Evolutionary conservation across 23 tunicate species (phyloP).

Genomic region (Trididemnum nubilum): DNA sequence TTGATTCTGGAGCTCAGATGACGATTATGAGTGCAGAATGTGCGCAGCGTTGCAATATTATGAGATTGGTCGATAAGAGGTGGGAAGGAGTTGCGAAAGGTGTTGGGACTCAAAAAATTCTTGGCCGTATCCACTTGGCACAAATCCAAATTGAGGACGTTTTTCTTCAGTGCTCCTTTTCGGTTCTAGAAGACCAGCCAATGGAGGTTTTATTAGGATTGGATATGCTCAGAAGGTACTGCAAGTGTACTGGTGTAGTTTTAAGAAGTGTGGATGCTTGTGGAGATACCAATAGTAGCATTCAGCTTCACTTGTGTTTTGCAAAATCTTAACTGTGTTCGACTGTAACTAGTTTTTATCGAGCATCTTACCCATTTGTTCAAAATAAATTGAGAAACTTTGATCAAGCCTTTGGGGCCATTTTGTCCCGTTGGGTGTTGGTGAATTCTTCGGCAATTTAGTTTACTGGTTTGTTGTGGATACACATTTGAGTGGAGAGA

Average conservation of each 20-base stretch:
- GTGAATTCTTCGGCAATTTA: too few species aligned
- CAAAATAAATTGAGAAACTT: too few species aligned
- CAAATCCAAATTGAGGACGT: slow-evolving; percentile 94
- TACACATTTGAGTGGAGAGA: too few species aligned
- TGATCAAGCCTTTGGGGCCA: too few species aligned
- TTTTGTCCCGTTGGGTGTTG: too few species aligned
- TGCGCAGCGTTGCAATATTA: slow-evolving; percentile 86
- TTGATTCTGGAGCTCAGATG: slow-evolving; percentile 99
- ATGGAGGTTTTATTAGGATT: slow-evolving; percentile 79
- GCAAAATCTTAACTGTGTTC: too few species aligned
- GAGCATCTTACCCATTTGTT: too few species aligned
- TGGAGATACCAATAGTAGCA: too few species aligned
- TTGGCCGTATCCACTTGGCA: slow-evolving; percentile 90
- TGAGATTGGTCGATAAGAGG: slow-evolving; percentile 85
- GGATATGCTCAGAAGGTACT: slow-evolving; percentile 85
- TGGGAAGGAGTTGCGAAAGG: slow-evolving; percentile 75
- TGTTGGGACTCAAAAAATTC: slow-evolving; percentile 93
- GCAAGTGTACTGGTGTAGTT: too few species aligned
- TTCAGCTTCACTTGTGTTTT: too few species aligned
- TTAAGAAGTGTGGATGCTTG: not conserved
- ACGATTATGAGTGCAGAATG: slow-evolving; percentile 94
- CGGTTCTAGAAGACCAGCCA: slow-evolving; percentile 86
- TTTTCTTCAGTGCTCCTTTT: slow-evolving; percentile 82
- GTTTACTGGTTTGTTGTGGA: too few species aligned
- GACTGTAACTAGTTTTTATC: too few species aligned